Base-by-base conservation (phyloP, 2,113 vertebrate genomes). In the Poeciliopsis prolifica region DNA sequence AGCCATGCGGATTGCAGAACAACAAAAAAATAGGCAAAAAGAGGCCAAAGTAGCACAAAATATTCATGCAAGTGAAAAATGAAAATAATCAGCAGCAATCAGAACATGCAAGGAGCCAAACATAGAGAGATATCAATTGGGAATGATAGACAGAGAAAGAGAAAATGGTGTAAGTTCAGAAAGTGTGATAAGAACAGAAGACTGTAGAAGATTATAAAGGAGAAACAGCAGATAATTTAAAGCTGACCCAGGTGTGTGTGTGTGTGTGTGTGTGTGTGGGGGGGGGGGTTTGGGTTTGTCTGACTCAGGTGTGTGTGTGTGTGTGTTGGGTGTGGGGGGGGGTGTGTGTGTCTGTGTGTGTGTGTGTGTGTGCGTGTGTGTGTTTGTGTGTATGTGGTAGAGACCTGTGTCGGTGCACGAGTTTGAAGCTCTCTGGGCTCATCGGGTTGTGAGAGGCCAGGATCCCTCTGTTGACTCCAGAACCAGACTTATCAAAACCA, bases 341-440 rank as follows among this genome's bases (percentile, higher is more conserved):
- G 29, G 29, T 30, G 7, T 35, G 33, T 35, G 33, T 35, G n/a
- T 26, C 13, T 62, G 7, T 35, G 33, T 35, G 33, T 35, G n/a
- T 26, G 26, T 62, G 31, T 33, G 31, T 33, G 31, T 33, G 31
- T 3, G 42, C 15, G 26, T 61, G 24, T 26, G 26, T 12, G n/a
- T 28, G 14, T 62, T 28, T 11, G 1, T 64, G 3, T 28, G 42
- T 0, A 29, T 48, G 74, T 62, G 78, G 17, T 1, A 67, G 79
- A 65, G 90, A 98, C 96, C 98, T 97, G 95, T 99, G 97, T 75
- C 96, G 94, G 84, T 98, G 97, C 74, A 97, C 77, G 75, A 98
- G 93, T 83, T 96, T 97, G 85, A 97, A 95, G 93, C 94, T 96
- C 84, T 98, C 97, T 0, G 96, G 96, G 90, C 96, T 98, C 95